These are phyloP conservation scores for Corvus cornix DNA, from an alignment of 2,113 vertebrate species.

Conservation along the genomic window DNA sequence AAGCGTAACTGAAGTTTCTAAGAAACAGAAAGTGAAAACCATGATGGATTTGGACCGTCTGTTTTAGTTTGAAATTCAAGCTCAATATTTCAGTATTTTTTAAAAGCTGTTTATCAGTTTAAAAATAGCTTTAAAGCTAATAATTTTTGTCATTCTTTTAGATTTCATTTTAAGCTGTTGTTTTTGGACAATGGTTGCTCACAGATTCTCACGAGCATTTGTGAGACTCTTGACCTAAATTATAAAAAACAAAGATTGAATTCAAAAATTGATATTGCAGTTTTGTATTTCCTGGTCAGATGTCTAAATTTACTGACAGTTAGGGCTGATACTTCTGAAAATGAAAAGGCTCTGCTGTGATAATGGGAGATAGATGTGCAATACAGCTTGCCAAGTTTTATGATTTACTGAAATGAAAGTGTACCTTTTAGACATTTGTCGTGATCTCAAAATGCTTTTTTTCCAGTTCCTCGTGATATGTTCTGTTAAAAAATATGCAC, in stretches of 20 bases:
- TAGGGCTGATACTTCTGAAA: not conserved
- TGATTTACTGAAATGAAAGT: not conserved
- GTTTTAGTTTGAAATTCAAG: not conserved
- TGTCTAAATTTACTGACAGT: not conserved
- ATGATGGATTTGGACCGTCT: not conserved
- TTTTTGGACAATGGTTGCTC: not conserved
- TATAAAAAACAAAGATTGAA: not conserved
- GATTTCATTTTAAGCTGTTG: not conserved
- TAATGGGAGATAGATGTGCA: not conserved
- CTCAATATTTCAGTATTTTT: not conserved
- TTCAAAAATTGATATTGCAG: not conserved
- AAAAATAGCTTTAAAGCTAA: not conserved
- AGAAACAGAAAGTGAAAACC: not conserved
- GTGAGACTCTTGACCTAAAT: not conserved
- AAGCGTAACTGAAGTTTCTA: not conserved
- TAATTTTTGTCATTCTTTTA: not conserved
- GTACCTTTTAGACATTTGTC: not conserved
- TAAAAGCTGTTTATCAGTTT: not conserved
- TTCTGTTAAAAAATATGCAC: not conserved
- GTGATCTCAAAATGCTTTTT: not conserved
- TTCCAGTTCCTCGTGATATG: not conserved
- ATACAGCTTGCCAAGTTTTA: not conserved
- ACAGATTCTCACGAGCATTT: not conserved
- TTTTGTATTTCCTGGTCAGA: not conserved
- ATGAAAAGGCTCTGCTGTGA: not conserved